Conservation (phyloP, 1,140 invertebrate species). For the Anastatus disparis region DNA sequence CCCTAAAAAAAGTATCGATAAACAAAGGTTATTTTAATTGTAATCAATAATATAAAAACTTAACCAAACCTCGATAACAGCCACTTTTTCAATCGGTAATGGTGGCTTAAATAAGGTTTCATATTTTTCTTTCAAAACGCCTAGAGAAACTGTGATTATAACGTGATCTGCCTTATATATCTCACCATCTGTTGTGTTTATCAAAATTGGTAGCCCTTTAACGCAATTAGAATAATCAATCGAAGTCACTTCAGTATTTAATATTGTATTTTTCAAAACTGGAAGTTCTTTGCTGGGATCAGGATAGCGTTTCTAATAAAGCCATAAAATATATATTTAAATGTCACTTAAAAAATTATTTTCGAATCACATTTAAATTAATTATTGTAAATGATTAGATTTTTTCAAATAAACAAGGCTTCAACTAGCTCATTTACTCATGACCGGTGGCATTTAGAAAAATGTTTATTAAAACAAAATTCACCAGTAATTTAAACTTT, state of each 20-base stretch:
- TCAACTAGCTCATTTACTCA: no score
- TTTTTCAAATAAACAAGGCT: no score
- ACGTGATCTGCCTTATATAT: constrained; percentile 59
- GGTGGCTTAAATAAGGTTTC: constrained; percentile 57
- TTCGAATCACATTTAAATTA: no score
- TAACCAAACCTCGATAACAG: constrained; percentile 52
- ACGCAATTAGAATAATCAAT: constrained; percentile 52
- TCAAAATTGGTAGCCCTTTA: constrained; percentile 45
- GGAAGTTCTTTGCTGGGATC: constrained; percentile 50
- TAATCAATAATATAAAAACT: no score
- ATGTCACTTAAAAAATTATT: no score
- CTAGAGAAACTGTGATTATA: constrained; percentile 64
- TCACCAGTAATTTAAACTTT: no score
- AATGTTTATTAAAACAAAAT: no score
- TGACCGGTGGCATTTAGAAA: no score
- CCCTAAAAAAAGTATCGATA: no score
- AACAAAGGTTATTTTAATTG: no score
- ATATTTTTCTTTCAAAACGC: constrained; percentile 62
- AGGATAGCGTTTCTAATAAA: constrained; percentile 58
- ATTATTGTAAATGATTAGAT: no score
- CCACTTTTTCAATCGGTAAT: constrained; percentile 53
- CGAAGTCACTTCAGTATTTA: constrained; percentile 53
- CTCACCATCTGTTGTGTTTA: constrained; percentile 54
- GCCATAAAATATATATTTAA: no score
- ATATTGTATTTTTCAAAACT: constrained; percentile 53